Conservation (phyloP, 2,888 invertebrate species). For the Amblyteles armatorius region DNA sequence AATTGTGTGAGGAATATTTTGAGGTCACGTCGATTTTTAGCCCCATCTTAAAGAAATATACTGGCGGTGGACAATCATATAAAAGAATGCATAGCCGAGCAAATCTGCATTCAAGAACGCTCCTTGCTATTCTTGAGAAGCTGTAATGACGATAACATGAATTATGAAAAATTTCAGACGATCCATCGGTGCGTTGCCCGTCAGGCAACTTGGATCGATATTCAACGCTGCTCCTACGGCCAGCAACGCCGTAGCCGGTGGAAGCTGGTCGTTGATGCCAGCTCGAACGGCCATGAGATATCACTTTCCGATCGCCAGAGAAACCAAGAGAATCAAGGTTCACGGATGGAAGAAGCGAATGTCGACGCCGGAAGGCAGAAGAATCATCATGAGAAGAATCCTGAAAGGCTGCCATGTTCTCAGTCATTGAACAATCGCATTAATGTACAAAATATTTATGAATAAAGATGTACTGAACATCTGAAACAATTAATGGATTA, state of each 20-base stretch:
- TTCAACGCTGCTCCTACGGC: slow-evolving; percentile 26
- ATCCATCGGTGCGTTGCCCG: slow-evolving; percentile 17
- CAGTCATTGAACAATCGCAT: slow-evolving; percentile 86
- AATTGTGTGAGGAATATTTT: too few relatives aligned
- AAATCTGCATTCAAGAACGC: too few relatives aligned
- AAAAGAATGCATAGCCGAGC: too few relatives aligned
- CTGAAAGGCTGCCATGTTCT: slow-evolving; percentile 90
- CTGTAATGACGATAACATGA: background rate
- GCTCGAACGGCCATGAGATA: too few relatives aligned
- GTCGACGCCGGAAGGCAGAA: slow-evolving; percentile 89
- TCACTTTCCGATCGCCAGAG: too few relatives aligned
- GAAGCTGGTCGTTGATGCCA: too few relatives aligned
- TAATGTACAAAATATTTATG: slow-evolving; percentile 45
- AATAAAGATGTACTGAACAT: background rate
- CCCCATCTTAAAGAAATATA: too few relatives aligned
- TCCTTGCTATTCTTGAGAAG: background rate
- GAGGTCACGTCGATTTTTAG: too few relatives aligned
- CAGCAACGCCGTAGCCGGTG: too few relatives aligned
- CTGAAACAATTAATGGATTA: too few relatives aligned
- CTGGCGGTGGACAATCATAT: too few relatives aligned
- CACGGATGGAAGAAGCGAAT: slow-evolving; percentile 84
- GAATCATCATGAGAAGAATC: slow-evolving; percentile 90
- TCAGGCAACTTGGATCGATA: slow-evolving; percentile 42
- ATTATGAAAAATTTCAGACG: slow-evolving; percentile 50
- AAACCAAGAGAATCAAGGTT: too few relatives aligned